Evolutionary conservation across 2,888 invertebrate genomes (phyloP), one percentile per base, ranked within the genome.

Genomic region (Ommatoiulus sabulosus): DNA sequence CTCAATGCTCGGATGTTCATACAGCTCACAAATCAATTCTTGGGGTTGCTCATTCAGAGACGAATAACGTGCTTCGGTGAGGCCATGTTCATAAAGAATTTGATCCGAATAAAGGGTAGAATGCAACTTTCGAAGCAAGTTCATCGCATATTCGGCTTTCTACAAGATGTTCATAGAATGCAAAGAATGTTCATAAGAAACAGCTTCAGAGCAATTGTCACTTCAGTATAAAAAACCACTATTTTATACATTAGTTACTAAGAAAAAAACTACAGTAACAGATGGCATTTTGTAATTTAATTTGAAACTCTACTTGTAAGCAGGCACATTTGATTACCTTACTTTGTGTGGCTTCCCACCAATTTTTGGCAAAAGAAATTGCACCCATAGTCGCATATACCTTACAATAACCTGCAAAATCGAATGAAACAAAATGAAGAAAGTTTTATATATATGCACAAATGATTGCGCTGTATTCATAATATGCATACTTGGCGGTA

Each of bases 1-100:
- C 46, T 85, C 85, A n/a, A 85, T 85, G 20, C 85, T 85, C 8
- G 43, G 85, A 85, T 85, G 85, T 85, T 85, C 85, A 8, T 44
- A 85, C 10, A 85, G 46, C n/a, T 44, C n/a, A 12, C 44, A 85
- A 85, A 85, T 85, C 85, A 85, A 46, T 46, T 85, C 46, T 85
- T 85, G 7, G 7, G 85, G 85, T 8, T 85, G 85, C 20, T 85
- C 85, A 44, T n/a, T 43, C 46, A 85, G 46, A 43, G 46, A n/a
- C 44, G 20, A 85, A 46, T 44, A 46, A 2, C 20, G 44, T 3
- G 85, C 44, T 44, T 85, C 85, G 17, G 17, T 17, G n/a, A 85
- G 46, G 8, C 85, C 85, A 44, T 85, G 46, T 15, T 44, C 46
- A 12, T 44, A 46, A 20, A 85, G 85, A 46, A 85, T 20, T 15